Percentiles rank a stretch among this genome's conserved stretches.
Evolutionary conservation across 2,888 invertebrate genomes (phyloP).

Genomic region (Laothoe populi): DNA sequence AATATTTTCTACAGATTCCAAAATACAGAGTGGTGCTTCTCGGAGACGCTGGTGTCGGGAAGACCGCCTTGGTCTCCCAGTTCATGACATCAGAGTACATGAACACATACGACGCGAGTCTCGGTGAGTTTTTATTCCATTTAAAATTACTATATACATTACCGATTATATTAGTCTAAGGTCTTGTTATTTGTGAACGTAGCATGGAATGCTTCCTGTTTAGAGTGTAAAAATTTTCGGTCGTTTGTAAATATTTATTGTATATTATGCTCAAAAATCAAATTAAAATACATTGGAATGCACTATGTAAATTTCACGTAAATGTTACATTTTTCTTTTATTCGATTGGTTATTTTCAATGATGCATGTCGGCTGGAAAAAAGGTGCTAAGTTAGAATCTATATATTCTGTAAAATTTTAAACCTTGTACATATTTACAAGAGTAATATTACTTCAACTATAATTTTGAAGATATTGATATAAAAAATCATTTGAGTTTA

Average conservation of each 20-base stretch:
- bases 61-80: conserved; percentile 95
- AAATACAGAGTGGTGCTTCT: conserved; percentile 93
- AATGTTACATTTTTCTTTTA: too few relatives aligned
- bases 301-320: too few relatives aligned
- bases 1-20: conserved; percentile 68
- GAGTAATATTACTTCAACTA: too few relatives aligned
- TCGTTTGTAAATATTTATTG: neutral
- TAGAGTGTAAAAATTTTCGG: neutral
- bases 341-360: too few relatives aligned
- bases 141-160: neutral
- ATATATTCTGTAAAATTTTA: too few relatives aligned
- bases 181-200: neutral
- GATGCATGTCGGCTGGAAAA: too few relatives aligned
- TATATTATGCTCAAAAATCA: neutral
- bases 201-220: neutral
- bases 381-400: too few relatives aligned
- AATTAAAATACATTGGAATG: too few relatives aligned
- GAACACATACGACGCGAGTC: conserved; percentile 96
- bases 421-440: too few relatives aligned
- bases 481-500: too few relatives aligned
- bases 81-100: conserved; percentile 98
- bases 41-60: conserved; percentile 94
- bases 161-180: neutral
- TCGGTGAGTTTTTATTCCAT: conserved; percentile 86
- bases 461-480: too few relatives aligned